Conservation (phyloP, 2,797 vertebrate genomes). For the Etheostoma nigrum region DNA sequence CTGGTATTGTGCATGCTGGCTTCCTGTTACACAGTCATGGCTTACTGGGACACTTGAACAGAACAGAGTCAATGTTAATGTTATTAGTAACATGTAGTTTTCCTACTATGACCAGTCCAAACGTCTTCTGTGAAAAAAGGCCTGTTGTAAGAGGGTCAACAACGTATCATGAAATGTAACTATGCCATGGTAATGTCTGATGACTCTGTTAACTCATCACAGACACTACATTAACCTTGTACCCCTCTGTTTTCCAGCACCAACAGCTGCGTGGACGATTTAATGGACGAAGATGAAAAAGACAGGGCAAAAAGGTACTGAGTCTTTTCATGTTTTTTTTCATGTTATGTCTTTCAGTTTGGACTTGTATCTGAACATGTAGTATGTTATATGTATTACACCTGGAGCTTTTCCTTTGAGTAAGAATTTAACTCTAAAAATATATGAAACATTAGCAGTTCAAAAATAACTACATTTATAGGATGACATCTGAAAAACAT, state of each 20-base stretch:
- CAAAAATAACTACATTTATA: too few relatives aligned
- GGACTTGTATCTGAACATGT: not conserved
- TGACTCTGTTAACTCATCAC: not conserved
- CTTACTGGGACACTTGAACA: not conserved
- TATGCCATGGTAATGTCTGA: not conserved
- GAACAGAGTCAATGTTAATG: not conserved
- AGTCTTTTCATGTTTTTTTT: slow-evolving; percentile 2
- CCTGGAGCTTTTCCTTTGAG: not conserved
- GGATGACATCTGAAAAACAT: too few relatives aligned
- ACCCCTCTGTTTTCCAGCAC: slow-evolving; percentile 82
- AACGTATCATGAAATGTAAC: not conserved
- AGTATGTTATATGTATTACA: not conserved
- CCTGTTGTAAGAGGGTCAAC: not conserved
- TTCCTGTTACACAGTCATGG: not conserved
- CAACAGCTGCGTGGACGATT: slow-evolving; percentile 88
- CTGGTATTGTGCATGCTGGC: not conserved
- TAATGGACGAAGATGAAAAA: slow-evolving; percentile 92
- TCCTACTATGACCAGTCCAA: slow-evolving; percentile 6
- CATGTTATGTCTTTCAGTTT: slow-evolving; percentile 3
- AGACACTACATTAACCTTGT: slow-evolving; percentile 24
- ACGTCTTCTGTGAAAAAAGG: not conserved
- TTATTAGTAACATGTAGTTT: not conserved
- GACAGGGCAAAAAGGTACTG: slow-evolving; percentile 90
- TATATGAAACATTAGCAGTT: too few relatives aligned
- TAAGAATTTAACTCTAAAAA: too few relatives aligned